Evolutionary conservation across 2,113 vertebrate genomes (phyloP), one percentile per base, ranked within the genome.

Genomic region (Pterophyllum scalare): DNA sequence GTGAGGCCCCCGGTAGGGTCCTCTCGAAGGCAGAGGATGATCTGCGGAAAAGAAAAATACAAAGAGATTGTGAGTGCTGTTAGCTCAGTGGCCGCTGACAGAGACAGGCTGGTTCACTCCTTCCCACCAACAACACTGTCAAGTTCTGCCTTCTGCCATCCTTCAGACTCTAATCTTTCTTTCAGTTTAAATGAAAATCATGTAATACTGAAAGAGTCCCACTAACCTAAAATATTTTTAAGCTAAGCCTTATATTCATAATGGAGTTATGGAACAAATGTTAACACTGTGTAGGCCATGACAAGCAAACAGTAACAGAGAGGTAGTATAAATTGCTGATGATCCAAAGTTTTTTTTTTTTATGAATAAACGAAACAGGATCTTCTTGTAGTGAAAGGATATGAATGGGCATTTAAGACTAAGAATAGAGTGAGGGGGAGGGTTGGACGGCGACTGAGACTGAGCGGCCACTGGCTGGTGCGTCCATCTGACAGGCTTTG

Each of bases 361-460:
- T 86, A 93, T 93, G 83, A 93, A 92, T 92, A 89, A 93, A 89
- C 87, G 87, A 94, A 93, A 94, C 75, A 13, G 59, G 87, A 93
- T 91, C 91, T 90, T 88, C 54, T 62, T 81, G 87, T 88, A 85
- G 83, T 64, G 74, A 80, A 62, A 84, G 65, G 90, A 92, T 85
- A 85, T 95, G 93, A 95, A 95, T 92, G 90, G 92, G 82, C 80
- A 92, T 94, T 95, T 95, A 93, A 92, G 85, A 89, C 88, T 91
- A 93, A 94, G 92, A 92, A 91, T 87, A 87, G 85, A 58, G 78
- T 5, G 81, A 80, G 81, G 82, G 84, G 89, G 81, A 79, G 79
- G 83, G 79, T 12, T 24, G 76, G 75, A 72, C 9, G 65, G 77
- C 77, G 26, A 77, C 82, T 64, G 86, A 88, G 87, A 88, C 76